Conservation (phyloP, 2,797 vertebrate genomes). For the Etheostoma perlongum region DNA sequence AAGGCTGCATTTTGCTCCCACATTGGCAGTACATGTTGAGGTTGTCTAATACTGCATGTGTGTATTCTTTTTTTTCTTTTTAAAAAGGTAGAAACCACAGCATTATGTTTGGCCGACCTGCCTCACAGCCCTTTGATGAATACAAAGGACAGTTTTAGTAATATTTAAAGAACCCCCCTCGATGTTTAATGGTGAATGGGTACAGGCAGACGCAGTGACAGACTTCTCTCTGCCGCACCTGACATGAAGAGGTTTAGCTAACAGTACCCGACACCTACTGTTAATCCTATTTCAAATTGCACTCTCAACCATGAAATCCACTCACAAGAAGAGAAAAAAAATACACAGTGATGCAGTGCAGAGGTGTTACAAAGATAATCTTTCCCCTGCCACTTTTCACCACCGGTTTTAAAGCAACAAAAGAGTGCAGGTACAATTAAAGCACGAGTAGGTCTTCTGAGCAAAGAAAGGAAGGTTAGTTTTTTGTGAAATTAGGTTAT, state of each 20-base stretch:
- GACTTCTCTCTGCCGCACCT: constrained; percentile 75
- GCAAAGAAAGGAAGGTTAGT: constrained; percentile 7
- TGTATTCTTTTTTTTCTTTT: constrained; percentile 54
- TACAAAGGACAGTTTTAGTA: constrained; percentile 72
- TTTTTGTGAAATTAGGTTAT: constrained; percentile 52
- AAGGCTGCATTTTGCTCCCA: constrained; percentile 64
- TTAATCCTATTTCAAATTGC: constrained; percentile 83
- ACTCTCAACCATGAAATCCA: constrained; percentile 81
- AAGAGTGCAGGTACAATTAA: constrained; percentile 72
- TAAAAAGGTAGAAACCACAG: constrained; percentile 61
- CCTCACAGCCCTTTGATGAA: constrained; percentile 71
- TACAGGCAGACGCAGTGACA: constrained; percentile 73
- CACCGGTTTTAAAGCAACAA: constrained; percentile 68
- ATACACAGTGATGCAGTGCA: constrained; percentile 68
- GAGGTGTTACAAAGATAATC: constrained; percentile 80
- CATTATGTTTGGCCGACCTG: constrained; percentile 47
- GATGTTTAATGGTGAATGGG: constrained; percentile 56
- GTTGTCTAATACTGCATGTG: constrained; percentile 62
- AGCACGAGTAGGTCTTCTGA: constrained; percentile 40
- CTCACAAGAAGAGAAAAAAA: constrained; percentile 74
- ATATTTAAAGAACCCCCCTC: constrained; percentile 75
- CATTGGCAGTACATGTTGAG: constrained; percentile 57
- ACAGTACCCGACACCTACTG: constrained; percentile 78
- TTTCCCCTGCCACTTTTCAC: constrained; percentile 68
- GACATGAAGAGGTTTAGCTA: constrained; percentile 82